phyloP scores from a whole-genome alignment of 2,797 vertebrate genomes.

The Alfaro cultratus region DNA sequence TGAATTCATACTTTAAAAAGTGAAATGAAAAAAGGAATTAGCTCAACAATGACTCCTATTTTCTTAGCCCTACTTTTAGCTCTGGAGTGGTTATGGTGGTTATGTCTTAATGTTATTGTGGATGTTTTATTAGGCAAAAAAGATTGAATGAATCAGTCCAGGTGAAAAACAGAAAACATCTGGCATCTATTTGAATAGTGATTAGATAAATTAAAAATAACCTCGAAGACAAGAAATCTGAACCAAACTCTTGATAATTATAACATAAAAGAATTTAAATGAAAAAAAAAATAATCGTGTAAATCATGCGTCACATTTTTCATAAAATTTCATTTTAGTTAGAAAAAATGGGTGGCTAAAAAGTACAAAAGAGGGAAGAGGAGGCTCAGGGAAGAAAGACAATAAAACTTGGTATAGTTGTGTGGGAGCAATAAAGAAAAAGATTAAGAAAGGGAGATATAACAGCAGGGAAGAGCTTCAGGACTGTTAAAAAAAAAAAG shows the following conservation, averaged over 20 bases:
- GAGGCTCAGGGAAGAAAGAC: conserved; percentile 21
- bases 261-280: neutral
- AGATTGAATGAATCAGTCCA: neutral
- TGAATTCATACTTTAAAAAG: neutral
- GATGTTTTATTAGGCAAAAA: neutral
- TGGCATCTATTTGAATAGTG: neutral
- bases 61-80: neutral
- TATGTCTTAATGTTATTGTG: neutral
- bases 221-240: neutral
- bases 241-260: neutral
- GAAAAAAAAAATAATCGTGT: neutral
- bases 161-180: neutral
- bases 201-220: neutral
- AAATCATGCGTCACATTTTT: neutral
- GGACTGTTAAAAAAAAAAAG: conserved; percentile 21
- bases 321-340: neutral
- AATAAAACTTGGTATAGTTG: conserved; percentile 22
- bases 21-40: neutral
- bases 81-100: neutral
- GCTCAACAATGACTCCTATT: neutral
- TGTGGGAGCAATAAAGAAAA: conserved; percentile 31
- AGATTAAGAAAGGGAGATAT: neutral
- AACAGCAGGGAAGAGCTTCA: conserved; percentile 30
- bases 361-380: conserved; percentile 5
- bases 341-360: neutral